Percentiles rank a stretch among this genome's conserved stretches.
These are phyloP conservation scores for Tribolium castaneum DNA, from an alignment of 1,140 invertebrate genomes.

Conservation along the genomic window DNA sequence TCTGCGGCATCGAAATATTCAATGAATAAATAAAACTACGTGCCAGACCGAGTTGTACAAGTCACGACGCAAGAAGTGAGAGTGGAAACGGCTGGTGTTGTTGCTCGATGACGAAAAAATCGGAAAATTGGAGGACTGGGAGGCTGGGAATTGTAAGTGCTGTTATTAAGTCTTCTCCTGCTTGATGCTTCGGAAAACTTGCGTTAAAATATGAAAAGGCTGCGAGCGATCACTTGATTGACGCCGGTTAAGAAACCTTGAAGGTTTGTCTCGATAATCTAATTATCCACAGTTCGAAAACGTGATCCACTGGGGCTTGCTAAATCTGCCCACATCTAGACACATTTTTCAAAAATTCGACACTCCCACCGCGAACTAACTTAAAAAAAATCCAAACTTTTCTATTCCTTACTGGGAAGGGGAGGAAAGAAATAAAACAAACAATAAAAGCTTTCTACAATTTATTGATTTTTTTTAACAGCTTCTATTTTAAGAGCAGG, in stretches of 20 bases:
- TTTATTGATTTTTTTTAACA: no score
- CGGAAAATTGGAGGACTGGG: slow-evolving; percentile 4
- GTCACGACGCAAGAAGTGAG: slow-evolving; percentile 20
- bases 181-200: background rate
- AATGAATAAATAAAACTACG: slow-evolving; percentile 40
- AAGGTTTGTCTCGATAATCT: slow-evolving; percentile 30
- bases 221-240: slow-evolving; percentile 11
- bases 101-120: slow-evolving; percentile 5
- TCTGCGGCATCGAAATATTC: slow-evolving; percentile 27
- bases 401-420: no score
- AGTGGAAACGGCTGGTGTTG: background rate
- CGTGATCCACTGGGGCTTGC: background rate
- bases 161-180: slow-evolving; percentile 20
- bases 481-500: no score
- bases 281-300: slow-evolving; percentile 22
- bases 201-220: slow-evolving; percentile 6
- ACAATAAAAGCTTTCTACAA: no score
- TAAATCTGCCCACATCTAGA: background rate
- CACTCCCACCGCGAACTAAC: background rate
- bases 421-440: no score
- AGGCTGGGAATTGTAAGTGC: background rate
- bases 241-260: slow-evolving; percentile 33
- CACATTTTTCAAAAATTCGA: background rate
- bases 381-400: no score
- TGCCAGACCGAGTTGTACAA: slow-evolving; percentile 7